These are phyloP conservation scores for Dreissena rostriformis DNA, from an alignment of 1,140 invertebrate genomes.

Conservation along the genomic window DNA sequence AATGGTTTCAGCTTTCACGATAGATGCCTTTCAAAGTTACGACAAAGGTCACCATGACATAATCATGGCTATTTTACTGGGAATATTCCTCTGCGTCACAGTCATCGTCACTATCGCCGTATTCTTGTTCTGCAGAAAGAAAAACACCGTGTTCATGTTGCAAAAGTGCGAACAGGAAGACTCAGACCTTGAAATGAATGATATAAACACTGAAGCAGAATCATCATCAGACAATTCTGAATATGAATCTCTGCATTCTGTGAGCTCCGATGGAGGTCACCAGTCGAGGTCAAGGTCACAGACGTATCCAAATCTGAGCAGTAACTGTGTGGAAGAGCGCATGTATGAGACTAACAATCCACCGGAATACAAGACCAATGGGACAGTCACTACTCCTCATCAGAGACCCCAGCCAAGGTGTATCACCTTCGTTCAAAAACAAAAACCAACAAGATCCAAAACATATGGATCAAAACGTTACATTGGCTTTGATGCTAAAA, in stretches of 20 bases:
- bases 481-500: background rate
- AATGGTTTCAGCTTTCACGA: slow-evolving; percentile 36
- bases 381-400: background rate
- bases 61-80: slow-evolving; percentile 31
- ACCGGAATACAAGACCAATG: background rate
- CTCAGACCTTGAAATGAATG: slow-evolving; percentile 72
- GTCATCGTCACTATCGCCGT: slow-evolving; percentile 69
- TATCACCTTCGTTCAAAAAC: background rate
- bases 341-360: background rate
- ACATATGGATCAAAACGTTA: background rate
- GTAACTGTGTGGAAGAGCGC: background rate
- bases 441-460: background rate
- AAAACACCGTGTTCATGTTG: slow-evolving; percentile 76
- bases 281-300: slow-evolving; percentile 34
- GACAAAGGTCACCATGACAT: slow-evolving; percentile 58
- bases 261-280: too few species aligned
- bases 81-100: slow-evolving; percentile 75
- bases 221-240: slow-evolving; percentile 42
- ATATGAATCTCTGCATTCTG: slow-evolving; percentile 24
- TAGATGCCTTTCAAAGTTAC: background rate
- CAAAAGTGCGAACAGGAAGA: slow-evolving; percentile 72
- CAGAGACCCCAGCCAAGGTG: background rate
- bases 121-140: slow-evolving; percentile 77
- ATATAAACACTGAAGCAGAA: slow-evolving; percentile 73
- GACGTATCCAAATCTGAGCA: slow-evolving; percentile 55